Evolutionary conservation across 2,888 invertebrate genomes (phyloP), one percentile per base, ranked within the genome.

Genomic region (Cataglyphis altisquamis): DNA sequence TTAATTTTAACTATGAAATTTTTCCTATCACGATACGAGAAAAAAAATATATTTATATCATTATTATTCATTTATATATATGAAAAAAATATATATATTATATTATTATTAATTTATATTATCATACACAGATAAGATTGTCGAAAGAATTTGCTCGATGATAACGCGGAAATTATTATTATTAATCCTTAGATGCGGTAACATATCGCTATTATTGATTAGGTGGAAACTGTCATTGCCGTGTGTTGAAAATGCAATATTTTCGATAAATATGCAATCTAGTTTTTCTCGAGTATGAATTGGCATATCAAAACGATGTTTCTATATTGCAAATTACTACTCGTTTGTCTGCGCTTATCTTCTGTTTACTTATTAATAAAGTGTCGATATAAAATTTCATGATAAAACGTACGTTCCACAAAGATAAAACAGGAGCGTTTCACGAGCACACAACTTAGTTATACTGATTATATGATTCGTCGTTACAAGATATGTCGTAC

Each of bases 351-450:
- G 12, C 25, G 68, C 29, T 68, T 75, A 75, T 77, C 77, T 55
- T 77, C 3, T 77, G 15, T 52, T 68, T 77, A 55, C 39, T 55
- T 55, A 77, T 77, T 55, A 77, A 77, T 29, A 36, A 55, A 52
- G 25, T 15, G n/a, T 68, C 55, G 39, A 77, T 66, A 68, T 41
- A n/a, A 15, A 52, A 68, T 25, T 55, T 18, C 6, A 67, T 10
- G 77, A 77, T 77, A 77, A 75, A 52, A 77, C 8, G 25, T 36
- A 48, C 5, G 74, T 9, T 67, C 52, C 25, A 68, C 25, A 77
- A 68, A 77, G 68, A 77, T 68, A 77, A 4, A 66, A 15, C 6
- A 21, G 3, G 1, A 10, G 18, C 18, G 21, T 32, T 1, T 18
- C 18, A 25, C 55, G 52, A 45, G 18, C 5, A 45, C 3, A 45